Conservation (phyloP, 2,888 invertebrate genomes). For the Shargacucullia verbasci region DNA sequence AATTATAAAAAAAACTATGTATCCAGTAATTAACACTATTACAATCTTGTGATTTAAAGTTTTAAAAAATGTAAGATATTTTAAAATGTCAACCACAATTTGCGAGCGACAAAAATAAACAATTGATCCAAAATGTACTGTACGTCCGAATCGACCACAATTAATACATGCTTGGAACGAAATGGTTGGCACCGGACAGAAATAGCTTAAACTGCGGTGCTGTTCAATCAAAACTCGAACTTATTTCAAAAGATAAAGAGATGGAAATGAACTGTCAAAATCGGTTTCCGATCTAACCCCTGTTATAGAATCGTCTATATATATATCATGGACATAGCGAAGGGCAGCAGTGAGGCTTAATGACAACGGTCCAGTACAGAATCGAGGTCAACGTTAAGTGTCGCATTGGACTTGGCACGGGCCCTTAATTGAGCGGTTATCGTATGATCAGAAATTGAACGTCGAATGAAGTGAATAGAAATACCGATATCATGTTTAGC, state of each 20-base stretch:
- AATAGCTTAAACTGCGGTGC: slow-evolving; percentile 57
- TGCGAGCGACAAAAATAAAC: slow-evolving; percentile 39
- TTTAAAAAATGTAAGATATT: slow-evolving; percentile 9
- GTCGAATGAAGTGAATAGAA: slow-evolving; percentile 55
- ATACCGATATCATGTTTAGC: slow-evolving; percentile 28
- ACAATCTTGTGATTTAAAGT: neutral
- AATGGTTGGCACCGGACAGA: slow-evolving; percentile 62
- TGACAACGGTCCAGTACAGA: slow-evolving; percentile 82
- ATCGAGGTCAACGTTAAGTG: slow-evolving; percentile 83
- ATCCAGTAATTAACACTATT: neutral
- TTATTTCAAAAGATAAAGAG: slow-evolving; percentile 56
- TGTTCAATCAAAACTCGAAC: slow-evolving; percentile 64
- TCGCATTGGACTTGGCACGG: slow-evolving; percentile 80
- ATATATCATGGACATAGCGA: slow-evolving; percentile 68
- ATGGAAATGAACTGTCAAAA: slow-evolving; percentile 61
- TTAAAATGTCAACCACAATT: slow-evolving; percentile 15
- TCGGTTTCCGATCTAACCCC: slow-evolving; percentile 72
- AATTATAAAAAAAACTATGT: too few species aligned
- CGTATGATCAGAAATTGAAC: slow-evolving; percentile 57
- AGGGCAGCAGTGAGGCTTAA: slow-evolving; percentile 79
- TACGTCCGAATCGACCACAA: slow-evolving; percentile 69
- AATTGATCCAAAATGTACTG: slow-evolving; percentile 45
- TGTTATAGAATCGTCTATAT: slow-evolving; percentile 72
- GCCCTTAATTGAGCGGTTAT: slow-evolving; percentile 79
- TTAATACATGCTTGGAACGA: slow-evolving; percentile 74